phyloP scores from a whole-genome alignment of 2,888 invertebrate species.

The Drosophila austrosaltans region DNA sequence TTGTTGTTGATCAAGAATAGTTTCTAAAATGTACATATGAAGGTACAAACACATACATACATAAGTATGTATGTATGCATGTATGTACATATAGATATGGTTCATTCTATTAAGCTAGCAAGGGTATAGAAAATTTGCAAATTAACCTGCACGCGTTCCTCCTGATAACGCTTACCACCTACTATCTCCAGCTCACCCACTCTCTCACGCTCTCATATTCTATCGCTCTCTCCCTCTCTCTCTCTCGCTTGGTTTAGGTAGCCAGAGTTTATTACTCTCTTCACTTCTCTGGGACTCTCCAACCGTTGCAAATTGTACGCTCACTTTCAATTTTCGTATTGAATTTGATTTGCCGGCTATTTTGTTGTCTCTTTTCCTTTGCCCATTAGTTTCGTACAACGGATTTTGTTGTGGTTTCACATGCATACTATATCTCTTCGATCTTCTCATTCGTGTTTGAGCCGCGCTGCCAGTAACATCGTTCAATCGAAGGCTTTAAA shows the following conservation, averaged over 20 bases:
- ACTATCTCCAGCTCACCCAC: slow-evolving; percentile 11
- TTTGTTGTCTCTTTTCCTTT: slow-evolving; percentile 49
- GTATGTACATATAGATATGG: slow-evolving; percentile 1
- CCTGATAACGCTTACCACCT: slow-evolving; percentile 33
- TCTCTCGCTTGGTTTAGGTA: not conserved
- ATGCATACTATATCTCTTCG: slow-evolving; percentile 29
- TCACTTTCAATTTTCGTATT: slow-evolving; percentile 65
- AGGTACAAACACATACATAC: too few relatives aligned
- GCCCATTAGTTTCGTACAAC: slow-evolving; percentile 30
- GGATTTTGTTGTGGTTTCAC: slow-evolving; percentile 35
- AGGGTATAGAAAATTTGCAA: slow-evolving; percentile 2
- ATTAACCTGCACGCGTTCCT: slow-evolving; percentile 31
- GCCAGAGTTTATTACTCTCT: not conserved
- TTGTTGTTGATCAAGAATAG: not conserved
- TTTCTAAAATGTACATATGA: slow-evolving; percentile 1
- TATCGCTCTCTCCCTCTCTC: slow-evolving; percentile 3
- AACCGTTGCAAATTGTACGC: slow-evolving; percentile 42
- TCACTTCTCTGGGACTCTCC: not conserved
- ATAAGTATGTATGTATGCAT: not conserved
- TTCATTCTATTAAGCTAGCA: not conserved
- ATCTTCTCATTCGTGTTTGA: slow-evolving; percentile 63
- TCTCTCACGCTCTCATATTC: not conserved
- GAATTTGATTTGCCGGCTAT: slow-evolving; percentile 58
- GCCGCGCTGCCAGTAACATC: slow-evolving; percentile 59
- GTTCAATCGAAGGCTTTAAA: slow-evolving; percentile 31